These are phyloP conservation scores for Carcinoscorpius rotundicauda DNA, from an alignment of 1,140 invertebrate species.

Conservation along the genomic window DNA sequence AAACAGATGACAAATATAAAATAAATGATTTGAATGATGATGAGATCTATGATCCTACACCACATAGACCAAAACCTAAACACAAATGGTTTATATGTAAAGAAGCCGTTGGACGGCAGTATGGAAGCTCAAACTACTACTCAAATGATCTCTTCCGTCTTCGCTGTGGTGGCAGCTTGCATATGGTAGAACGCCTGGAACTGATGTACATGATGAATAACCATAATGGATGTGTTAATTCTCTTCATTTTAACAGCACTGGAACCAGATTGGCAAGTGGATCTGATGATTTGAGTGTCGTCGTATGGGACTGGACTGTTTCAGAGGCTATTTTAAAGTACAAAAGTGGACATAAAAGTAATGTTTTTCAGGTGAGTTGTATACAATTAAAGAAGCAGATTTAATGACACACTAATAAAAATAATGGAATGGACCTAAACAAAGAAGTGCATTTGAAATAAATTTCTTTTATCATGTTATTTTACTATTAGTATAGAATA, in stretches of 20 bases:
- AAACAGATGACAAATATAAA: too few relatives aligned
- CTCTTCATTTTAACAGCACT: conserved; percentile 71
- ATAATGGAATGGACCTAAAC: too few relatives aligned
- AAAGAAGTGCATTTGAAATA: too few relatives aligned
- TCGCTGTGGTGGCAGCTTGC: conserved; percentile 64
- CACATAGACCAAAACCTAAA: conserved; percentile 46
- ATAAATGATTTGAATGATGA: too few relatives aligned
- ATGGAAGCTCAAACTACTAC: conserved; percentile 36
- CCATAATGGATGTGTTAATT: conserved; percentile 84
- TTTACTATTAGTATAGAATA: too few relatives aligned
- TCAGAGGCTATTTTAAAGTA: conserved; percentile 50
- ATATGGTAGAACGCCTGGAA: conserved; percentile 67
- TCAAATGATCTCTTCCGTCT: conserved; percentile 48
- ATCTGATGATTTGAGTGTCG: conserved; percentile 74
- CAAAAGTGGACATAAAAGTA: conserved; percentile 64
- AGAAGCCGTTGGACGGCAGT: conserved; percentile 43
- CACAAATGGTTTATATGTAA: conserved; percentile 49
- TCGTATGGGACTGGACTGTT: conserved; percentile 81
- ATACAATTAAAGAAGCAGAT: too few relatives aligned
- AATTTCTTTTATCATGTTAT: too few relatives aligned
- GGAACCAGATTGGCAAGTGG: conserved; percentile 68
- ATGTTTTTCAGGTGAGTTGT: conserved; percentile 67
- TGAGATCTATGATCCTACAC: conserved; percentile 28
- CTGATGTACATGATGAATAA: conserved; percentile 60
- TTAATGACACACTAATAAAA: too few relatives aligned